Evolutionary conservation across 2,888 invertebrate species (phyloP).

Genomic region (Cosmia pyralina): DNA sequence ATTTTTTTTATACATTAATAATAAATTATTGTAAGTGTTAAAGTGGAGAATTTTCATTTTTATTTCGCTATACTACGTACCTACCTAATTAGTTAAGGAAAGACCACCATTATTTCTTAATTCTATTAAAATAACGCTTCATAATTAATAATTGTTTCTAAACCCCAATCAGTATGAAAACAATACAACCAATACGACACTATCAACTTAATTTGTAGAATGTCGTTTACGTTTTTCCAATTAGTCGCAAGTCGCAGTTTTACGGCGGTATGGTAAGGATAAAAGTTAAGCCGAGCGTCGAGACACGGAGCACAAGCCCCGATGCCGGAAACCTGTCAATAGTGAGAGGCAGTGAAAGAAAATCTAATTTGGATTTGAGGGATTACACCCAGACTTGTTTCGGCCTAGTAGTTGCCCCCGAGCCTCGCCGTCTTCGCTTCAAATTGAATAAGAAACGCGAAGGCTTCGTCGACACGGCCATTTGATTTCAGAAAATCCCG

Average conservation of each 20-base stretch:
- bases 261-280: slow-evolving; percentile 68
- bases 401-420: slow-evolving; percentile 84
- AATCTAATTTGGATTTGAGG: slow-evolving; percentile 90
- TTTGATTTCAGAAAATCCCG: slow-evolving; percentile 75
- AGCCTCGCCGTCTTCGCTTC: slow-evolving; percentile 75
- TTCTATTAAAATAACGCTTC: not conserved
- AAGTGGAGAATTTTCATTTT: too few relatives aligned
- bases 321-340: slow-evolving; percentile 84
- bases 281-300: slow-evolving; percentile 76
- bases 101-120: not conserved
- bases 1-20: too few relatives aligned
- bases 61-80: too few relatives aligned
- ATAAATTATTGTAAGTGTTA: too few relatives aligned
- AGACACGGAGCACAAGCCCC: slow-evolving; percentile 64
- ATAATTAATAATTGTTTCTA: not conserved
- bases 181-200: slow-evolving; percentile 52
- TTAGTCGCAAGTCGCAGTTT: slow-evolving; percentile 71
- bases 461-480: slow-evolving; percentile 74
- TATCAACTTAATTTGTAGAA: slow-evolving; percentile 59
- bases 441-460: slow-evolving; percentile 84
- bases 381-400: slow-evolving; percentile 88
- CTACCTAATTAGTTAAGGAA: not conserved
- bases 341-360: slow-evolving; percentile 87
- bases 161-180: slow-evolving; percentile 22
- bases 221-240: slow-evolving; percentile 74